A percentile compares a stretch with the other conserved stretches of the same genome.
phyloP scores from a whole-genome alignment of 2,113 vertebrate species.

The Apodemus sylvaticus region DNA sequence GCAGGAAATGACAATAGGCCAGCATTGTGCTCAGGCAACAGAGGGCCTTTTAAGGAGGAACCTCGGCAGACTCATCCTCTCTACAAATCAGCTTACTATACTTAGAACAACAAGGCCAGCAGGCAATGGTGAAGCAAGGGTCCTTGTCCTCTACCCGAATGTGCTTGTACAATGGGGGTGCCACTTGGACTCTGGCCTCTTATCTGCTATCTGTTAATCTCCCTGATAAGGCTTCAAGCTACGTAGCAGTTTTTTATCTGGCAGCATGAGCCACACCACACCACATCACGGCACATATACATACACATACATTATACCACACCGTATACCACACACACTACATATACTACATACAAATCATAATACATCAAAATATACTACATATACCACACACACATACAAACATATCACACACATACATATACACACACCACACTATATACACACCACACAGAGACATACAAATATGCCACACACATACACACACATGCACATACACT shows the following conservation, averaged over 20 bases:
- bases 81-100: not conserved
- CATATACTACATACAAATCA: not conserved
- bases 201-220: not conserved
- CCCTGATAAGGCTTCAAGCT: not conserved
- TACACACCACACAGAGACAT: no score
- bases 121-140: not conserved
- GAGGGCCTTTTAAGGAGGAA: not conserved
- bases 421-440: no score
- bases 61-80: not conserved
- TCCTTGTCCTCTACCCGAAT: not conserved
- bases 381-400: not conserved
- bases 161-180: not conserved
- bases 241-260: not conserved
- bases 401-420: not conserved
- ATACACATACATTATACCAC: not conserved
- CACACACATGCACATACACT: not conserved
- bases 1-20: not conserved
- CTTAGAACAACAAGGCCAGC: not conserved
- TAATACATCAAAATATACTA: not conserved
- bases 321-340: not conserved
- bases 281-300: no score
- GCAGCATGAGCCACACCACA: not conserved
- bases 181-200: not conserved
- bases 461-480: no score
- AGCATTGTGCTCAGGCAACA: conserved; percentile 20